Evolutionary conservation across 2,113 vertebrate genomes (phyloP), one percentile per base, ranked within the genome.

Genomic region (Lota lota): DNA sequence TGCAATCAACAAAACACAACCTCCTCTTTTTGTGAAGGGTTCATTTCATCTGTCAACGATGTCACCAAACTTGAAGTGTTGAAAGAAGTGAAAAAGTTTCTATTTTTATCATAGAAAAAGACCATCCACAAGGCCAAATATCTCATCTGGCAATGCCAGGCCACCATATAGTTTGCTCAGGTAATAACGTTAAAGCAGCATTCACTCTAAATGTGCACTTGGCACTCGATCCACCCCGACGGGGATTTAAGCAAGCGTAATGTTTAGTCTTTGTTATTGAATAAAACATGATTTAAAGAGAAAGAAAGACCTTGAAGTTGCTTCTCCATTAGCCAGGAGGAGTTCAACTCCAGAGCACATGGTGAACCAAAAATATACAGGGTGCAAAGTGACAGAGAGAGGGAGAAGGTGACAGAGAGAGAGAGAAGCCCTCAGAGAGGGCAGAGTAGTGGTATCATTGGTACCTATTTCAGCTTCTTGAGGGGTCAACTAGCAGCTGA

Each of bases 231-330:
- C 64, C 36, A 33, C 61, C 60, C 22, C 20, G 58, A 53, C 56
- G 65, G 22, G 56, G 36, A 61, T 68, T 77, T 50, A 28, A 72
- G 22, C 63, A 63, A 74, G 69, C 82, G 85, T 74, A 85, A 90
- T 77, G 73, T 89, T 88, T 86, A 82, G 83, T 87, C 67, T 68
- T 12, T 59, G 16, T 78, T 79, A 78, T 80, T 81, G 76, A 80
- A 86, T 85, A 82, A 87, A 82, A 86, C 28, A 83, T 83, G 71
- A 66, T 64, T 75, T 16, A 68, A 69, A 77, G 69, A 76, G 64
- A 20, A 16, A 76, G 63, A 20, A 16, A 47, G 66, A 66, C 75
- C 62, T 56, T 83, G 75, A 85, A 84, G 85, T 77, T 65, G 40
- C 20, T 61, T 50, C 78, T 80, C 68, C 60, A 53, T 67, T 65